Percentiles rank a stretch among this genome's conserved stretches.
Evolutionary conservation across 2,797 vertebrate genomes (phyloP).

Genomic region (Gephyroberyx darwinii): DNA sequence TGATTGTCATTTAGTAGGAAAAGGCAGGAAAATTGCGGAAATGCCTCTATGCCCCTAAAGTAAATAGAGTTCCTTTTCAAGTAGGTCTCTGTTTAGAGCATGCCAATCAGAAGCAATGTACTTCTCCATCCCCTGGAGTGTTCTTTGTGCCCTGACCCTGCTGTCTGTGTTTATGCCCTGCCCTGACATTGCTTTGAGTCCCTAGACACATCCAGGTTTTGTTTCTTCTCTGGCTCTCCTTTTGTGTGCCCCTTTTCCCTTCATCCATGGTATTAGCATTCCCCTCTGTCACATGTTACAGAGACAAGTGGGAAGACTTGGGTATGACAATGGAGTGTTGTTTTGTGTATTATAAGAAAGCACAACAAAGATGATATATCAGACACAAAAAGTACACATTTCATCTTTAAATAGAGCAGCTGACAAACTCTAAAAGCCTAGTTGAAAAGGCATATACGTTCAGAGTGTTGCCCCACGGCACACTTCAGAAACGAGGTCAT

Average conservation of each 20-base stretch:
- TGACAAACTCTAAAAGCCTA: slow-evolving; percentile 31
- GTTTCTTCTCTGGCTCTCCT: neutral
- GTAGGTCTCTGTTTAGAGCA: neutral
- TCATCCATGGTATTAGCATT: neutral
- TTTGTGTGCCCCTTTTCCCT: slow-evolving; percentile 1
- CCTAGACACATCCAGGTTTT: neutral
- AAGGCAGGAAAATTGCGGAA: slow-evolving; percentile 4
- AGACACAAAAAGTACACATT: neutral
- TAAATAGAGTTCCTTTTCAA: slow-evolving; percentile 26
- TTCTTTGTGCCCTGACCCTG: slow-evolving; percentile 16
- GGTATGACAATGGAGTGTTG: neutral
- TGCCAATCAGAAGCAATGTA: slow-evolving; percentile 1
- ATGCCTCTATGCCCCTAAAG: neutral
- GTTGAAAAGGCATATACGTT: slow-evolving; percentile 36
- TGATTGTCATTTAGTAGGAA: slow-evolving; percentile 29
- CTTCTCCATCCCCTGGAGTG: slow-evolving; percentile 1
- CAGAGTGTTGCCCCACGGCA: slow-evolving; percentile 22
- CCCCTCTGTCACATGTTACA: neutral
- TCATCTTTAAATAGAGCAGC: slow-evolving; percentile 31
- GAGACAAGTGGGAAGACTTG: slow-evolving; percentile 2
- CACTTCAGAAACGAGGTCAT: slow-evolving; percentile 33
- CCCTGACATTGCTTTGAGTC: slow-evolving; percentile 22
- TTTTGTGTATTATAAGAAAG: slow-evolving; percentile 14
- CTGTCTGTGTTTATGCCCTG: slow-evolving; percentile 8
- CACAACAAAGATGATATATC: slow-evolving; percentile 7